Conservation (phyloP, 53 echinoderm and acorn worm species). For the Luidia sarsii region DNA sequence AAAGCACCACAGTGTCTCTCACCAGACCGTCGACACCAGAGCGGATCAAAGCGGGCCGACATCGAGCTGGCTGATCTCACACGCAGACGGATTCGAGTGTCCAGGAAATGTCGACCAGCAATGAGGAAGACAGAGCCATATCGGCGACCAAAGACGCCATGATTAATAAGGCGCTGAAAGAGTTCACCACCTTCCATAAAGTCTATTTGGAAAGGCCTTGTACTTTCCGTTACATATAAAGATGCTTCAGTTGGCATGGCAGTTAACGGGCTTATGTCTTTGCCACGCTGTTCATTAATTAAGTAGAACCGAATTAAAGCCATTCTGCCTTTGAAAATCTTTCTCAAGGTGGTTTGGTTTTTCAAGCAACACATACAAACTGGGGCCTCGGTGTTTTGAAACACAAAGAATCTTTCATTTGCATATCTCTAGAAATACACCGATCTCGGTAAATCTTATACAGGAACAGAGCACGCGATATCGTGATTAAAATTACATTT, state of each 20-base stretch:
- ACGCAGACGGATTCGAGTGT: slow-evolving; percentile 50
- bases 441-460: too few species aligned
- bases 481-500: too few species aligned
- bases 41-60: slow-evolving; percentile 49
- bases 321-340: too few species aligned
- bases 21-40: slow-evolving; percentile 24
- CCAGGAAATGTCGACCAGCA: slow-evolving; percentile 40
- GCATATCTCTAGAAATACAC: too few species aligned
- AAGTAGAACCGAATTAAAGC: too few species aligned
- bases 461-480: too few species aligned
- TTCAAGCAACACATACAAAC: too few species aligned
- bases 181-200: slow-evolving; percentile 24
- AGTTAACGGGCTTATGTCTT: not conserved
- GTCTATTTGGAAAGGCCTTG: slow-evolving; percentile 3
- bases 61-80: slow-evolving; percentile 11
- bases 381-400: too few species aligned
- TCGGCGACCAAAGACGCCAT: not conserved
- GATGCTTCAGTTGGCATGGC: slow-evolving; percentile 27
- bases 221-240: not conserved
- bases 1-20: slow-evolving; percentile 34
- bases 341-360: too few species aligned
- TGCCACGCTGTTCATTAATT: slow-evolving; percentile 29
- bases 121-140: slow-evolving; percentile 31
- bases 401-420: too few species aligned
- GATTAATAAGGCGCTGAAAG: slow-evolving; percentile 18